These are phyloP conservation scores for Calypte anna DNA, from an alignment of 2,113 vertebrate genomes.

Conservation along the genomic window DNA sequence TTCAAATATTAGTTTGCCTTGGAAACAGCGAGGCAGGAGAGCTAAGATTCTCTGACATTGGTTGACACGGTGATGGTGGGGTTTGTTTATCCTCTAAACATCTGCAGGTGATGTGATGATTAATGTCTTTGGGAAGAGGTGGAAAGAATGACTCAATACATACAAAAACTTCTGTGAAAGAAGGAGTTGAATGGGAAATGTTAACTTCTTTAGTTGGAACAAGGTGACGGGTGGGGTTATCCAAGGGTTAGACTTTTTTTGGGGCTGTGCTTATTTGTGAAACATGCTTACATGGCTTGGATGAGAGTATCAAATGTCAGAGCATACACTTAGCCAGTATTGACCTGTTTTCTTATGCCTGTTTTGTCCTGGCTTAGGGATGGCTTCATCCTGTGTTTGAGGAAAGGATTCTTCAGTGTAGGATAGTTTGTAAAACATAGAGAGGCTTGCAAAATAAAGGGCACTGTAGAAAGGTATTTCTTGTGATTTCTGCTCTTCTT, in stretches of 20 bases:
- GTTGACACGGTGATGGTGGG: slow-evolving; percentile 6
- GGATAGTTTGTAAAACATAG: not conserved
- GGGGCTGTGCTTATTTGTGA: slow-evolving; percentile 56
- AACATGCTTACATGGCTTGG: slow-evolving; percentile 49
- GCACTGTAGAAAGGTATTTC: not conserved
- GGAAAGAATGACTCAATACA: not conserved
- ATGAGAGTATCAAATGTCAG: slow-evolving; percentile 26
- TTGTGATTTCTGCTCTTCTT: not conserved
- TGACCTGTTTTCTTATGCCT: slow-evolving; percentile 21
- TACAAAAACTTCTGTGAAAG: not conserved
- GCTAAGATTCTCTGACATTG: not conserved
- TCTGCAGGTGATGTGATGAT: slow-evolving; percentile 64
- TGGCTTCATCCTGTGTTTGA: not conserved
- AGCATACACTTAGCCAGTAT: not conserved
- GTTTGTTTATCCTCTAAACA: slow-evolving; percentile 57
- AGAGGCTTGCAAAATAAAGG: not conserved
- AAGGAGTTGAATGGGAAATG: slow-evolving; percentile 24
- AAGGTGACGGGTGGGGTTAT: slow-evolving; percentile 55
- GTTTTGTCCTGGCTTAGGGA: not conserved
- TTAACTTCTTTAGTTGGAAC: slow-evolving; percentile 51
- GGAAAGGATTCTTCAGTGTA: not conserved
- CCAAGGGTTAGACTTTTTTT: slow-evolving; percentile 64
- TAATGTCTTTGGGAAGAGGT: slow-evolving; percentile 11
- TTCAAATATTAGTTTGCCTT: slow-evolving; percentile 25
- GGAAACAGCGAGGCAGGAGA: slow-evolving; percentile 26